These are phyloP conservation scores for Pseudanteris insignis DNA, from an alignment of 2,888 invertebrate species.

Conservation along the genomic window DNA sequence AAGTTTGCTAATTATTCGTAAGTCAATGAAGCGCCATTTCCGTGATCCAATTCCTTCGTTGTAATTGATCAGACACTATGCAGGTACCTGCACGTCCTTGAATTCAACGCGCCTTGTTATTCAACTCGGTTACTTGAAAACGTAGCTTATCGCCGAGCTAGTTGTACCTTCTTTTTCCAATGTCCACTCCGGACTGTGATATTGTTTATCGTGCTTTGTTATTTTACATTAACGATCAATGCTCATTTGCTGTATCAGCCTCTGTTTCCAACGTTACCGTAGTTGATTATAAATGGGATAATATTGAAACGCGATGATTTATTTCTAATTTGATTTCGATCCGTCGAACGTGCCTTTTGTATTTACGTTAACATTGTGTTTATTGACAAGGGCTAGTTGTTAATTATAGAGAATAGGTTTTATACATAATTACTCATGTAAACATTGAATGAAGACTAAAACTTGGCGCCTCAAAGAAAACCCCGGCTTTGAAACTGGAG, in stretches of 20 bases:
- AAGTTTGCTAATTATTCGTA: slow-evolving; percentile 31
- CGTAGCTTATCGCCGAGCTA: slow-evolving; percentile 4
- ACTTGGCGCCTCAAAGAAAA: no score
- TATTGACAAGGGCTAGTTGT: no score
- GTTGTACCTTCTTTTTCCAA: slow-evolving; percentile 4
- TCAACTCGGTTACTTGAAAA: slow-evolving; percentile 11
- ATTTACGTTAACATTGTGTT: no score
- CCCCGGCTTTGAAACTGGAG: no score
- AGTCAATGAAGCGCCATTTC: slow-evolving; percentile 30
- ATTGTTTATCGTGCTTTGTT: slow-evolving; percentile 6
- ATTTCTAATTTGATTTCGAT: no score
- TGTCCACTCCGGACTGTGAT: slow-evolving; percentile 1
- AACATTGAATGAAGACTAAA: no score
- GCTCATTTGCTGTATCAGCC: not conserved
- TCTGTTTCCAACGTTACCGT: not conserved
- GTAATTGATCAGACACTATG: slow-evolving; percentile 10
- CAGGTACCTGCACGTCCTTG: slow-evolving; percentile 35
- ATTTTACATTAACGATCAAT: slow-evolving; percentile 11
- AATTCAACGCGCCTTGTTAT: slow-evolving; percentile 8
- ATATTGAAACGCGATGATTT: no score
- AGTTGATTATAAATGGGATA: no score
- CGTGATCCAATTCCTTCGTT: slow-evolving; percentile 10
- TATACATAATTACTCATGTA: no score
- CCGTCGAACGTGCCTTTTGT: no score
- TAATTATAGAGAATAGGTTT: no score